These are phyloP conservation scores for Yponomeuta evonymella DNA, from an alignment of 2,888 invertebrate species.

Conservation along the genomic window DNA sequence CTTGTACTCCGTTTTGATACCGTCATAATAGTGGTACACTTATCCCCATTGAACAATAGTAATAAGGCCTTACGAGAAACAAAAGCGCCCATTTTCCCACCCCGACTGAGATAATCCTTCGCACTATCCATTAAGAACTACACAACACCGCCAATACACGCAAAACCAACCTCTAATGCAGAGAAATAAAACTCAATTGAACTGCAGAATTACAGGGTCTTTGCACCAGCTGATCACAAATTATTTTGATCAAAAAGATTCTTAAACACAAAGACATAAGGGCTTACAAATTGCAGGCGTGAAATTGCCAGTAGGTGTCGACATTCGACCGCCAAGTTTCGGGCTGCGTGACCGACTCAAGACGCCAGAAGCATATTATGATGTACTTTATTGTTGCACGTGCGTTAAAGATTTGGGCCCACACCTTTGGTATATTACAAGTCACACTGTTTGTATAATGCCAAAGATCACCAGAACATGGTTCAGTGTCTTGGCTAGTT, in stretches of 20 bases:
- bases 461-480: neutral
- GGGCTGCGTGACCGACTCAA: conserved; percentile 29
- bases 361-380: conserved; percentile 21
- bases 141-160: neutral
- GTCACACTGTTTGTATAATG: neutral
- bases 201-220: neutral
- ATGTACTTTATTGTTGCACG: conserved; percentile 17
- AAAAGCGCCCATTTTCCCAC: conserved; percentile 49
- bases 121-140: neutral
- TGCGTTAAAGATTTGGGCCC: neutral
- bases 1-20: conserved; percentile 37
- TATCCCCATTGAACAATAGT: conserved; percentile 37
- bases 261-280: neutral
- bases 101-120: conserved; percentile 17
- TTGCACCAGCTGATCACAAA: neutral
- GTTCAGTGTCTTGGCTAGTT: neutral
- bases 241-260: neutral
- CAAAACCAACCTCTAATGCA: neutral
- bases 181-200: neutral
- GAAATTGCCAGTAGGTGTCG: conserved; percentile 27
- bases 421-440: neutral
- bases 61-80: conserved; percentile 34
- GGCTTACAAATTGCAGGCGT: neutral
- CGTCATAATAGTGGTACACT: conserved; percentile 31
- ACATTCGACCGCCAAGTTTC: conserved; percentile 34